Evolutionary conservation across 2,888 invertebrate species (phyloP).

Genomic region (Drosophila ustulata): DNA sequence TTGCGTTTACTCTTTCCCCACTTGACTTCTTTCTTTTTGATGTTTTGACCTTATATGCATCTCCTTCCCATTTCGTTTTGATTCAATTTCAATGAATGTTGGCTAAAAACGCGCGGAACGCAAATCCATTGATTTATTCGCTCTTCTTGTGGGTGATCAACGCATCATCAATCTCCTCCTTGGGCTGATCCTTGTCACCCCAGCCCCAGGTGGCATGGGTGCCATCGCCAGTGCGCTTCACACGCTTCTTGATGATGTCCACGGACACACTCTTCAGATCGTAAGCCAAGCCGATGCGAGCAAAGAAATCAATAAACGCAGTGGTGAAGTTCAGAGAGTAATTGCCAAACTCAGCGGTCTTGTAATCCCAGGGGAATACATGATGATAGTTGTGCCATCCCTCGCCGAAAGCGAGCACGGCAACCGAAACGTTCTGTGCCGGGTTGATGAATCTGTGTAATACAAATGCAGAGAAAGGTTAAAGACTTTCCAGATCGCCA

Average conservation of each 20-base stretch:
- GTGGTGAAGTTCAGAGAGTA: constrained; percentile 91
- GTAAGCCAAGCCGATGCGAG: constrained; percentile 94
- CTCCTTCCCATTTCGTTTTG: constrained; percentile 26
- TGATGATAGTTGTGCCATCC: constrained; percentile 96
- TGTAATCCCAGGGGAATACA: constrained; percentile 94
- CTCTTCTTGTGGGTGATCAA: constrained; percentile 87
- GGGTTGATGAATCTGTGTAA: constrained; percentile 87
- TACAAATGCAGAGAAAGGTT: neutral
- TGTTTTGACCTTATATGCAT: neutral
- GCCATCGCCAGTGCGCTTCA: constrained; percentile 91
- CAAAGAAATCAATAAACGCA: constrained; percentile 92
- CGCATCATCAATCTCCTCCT: constrained; percentile 86
- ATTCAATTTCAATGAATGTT: constrained; percentile 32
- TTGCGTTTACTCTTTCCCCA: constrained; percentile 14
- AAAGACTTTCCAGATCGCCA: neutral
- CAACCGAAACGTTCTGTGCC: constrained; percentile 88
- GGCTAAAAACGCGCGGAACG: constrained; percentile 13
- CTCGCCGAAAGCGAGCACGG: constrained; percentile 88
- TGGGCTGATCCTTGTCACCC: constrained; percentile 89
- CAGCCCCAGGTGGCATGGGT: constrained; percentile 92
- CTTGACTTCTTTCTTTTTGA: constrained; percentile 15
- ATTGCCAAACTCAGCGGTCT: constrained; percentile 91
- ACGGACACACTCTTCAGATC: constrained; percentile 92
- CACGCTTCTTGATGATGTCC: constrained; percentile 89
- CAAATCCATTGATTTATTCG: constrained; percentile 83